Evolutionary conservation across 2,888 invertebrate species (phyloP).

Genomic region (Sinopyrophorus schimmeli): DNA sequence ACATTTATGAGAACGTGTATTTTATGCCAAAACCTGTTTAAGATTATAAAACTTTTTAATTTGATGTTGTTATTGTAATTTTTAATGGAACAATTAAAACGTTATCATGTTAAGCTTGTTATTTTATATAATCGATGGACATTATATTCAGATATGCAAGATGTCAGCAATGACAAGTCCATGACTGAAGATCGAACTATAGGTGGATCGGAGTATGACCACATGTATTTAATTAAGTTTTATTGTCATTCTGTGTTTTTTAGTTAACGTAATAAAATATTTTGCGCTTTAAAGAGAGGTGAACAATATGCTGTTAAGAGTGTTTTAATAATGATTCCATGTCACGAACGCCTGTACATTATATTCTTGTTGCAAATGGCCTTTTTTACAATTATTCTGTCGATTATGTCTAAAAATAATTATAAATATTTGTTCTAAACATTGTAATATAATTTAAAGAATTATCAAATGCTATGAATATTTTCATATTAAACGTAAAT

Average conservation of each 20-base stretch:
- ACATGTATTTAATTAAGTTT: slow-evolving; percentile 48
- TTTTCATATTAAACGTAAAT: slow-evolving; percentile 56
- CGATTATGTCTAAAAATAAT: slow-evolving; percentile 42
- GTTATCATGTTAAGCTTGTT: slow-evolving; percentile 56
- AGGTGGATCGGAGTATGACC: slow-evolving; percentile 51
- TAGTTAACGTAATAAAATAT: slow-evolving; percentile 44
- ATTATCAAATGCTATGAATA: slow-evolving; percentile 54
- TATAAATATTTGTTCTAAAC: slow-evolving; percentile 53
- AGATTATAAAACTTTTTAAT: slow-evolving; percentile 47
- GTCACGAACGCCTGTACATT: slow-evolving; percentile 48
- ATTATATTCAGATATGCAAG: slow-evolving; percentile 21
- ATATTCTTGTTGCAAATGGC: slow-evolving; percentile 52
- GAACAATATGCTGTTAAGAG: slow-evolving; percentile 51
- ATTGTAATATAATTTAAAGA: slow-evolving; percentile 54
- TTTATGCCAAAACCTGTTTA: slow-evolving; percentile 48
- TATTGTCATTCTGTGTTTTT: slow-evolving; percentile 53
- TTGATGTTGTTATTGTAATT: slow-evolving; percentile 56
- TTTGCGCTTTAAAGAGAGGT: slow-evolving; percentile 55
- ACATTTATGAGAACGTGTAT: slow-evolving; percentile 38
- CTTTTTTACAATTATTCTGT: slow-evolving; percentile 41
- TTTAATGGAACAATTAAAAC: slow-evolving; percentile 54
- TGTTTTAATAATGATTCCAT: slow-evolving; percentile 51
- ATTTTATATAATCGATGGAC: slow-evolving; percentile 49
- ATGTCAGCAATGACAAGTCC: slow-evolving; percentile 44
- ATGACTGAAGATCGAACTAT: slow-evolving; percentile 46